Conservation (phyloP, 1,140 invertebrate genomes). For the Brachionus manjavacas region DNA sequence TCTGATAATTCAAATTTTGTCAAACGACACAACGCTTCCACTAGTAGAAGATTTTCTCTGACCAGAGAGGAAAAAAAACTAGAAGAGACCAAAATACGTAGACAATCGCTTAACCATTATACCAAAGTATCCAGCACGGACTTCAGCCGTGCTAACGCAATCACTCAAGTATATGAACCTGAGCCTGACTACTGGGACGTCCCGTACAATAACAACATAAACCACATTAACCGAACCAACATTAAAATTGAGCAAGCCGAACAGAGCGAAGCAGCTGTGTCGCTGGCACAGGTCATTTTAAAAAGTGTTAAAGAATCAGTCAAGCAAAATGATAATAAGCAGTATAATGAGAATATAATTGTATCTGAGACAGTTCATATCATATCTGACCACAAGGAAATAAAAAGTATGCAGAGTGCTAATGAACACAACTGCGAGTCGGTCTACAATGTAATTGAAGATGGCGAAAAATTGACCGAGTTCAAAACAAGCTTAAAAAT, state of each 20-base stretch:
- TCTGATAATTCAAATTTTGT: background rate
- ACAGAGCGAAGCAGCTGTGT: background rate
- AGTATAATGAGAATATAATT: background rate
- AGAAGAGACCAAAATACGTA: background rate
- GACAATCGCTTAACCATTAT: background rate
- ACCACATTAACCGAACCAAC: background rate
- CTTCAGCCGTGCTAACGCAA: background rate
- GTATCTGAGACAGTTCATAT: background rate
- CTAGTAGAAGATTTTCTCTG: background rate
- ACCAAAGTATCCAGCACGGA: background rate
- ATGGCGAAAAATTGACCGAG: background rate
- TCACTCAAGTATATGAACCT: background rate
- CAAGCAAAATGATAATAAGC: background rate
- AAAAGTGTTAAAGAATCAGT: slow-evolving; percentile 18
- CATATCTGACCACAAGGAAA: background rate
- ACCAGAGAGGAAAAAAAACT: background rate
- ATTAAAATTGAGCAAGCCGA: background rate
- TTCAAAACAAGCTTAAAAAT: slow-evolving; percentile 23
- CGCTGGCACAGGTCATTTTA: background rate
- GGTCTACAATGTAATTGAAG: slow-evolving; percentile 9
- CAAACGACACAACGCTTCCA: background rate
- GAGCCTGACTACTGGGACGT: slow-evolving; percentile 13
- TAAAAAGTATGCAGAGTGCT: background rate
- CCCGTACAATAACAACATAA: background rate
- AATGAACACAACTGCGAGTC: background rate